Evolutionary conservation across 2,797 vertebrate species (phyloP), one percentile per base, ranked within the genome.

Genomic region (Rhinella marina): DNA sequence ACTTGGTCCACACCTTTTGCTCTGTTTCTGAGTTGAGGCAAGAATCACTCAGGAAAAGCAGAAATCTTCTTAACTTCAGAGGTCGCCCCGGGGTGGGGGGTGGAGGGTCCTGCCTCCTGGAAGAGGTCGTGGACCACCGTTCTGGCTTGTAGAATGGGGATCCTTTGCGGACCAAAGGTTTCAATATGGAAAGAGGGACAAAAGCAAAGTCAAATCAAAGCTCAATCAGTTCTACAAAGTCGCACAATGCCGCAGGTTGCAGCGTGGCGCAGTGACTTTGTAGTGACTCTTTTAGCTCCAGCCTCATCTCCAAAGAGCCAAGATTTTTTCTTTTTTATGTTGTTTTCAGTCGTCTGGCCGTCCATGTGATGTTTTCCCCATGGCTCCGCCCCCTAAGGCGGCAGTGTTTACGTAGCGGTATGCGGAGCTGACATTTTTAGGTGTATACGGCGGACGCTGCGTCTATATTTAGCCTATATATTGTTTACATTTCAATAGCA

Each of bases 401-500:
- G 21, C 21, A 1, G 23, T 50, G 41, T 52, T n/a, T 52, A n/a
- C 23, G 11, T n/a, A 50, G 16, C 4, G 54, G 59, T 57, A 79
- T 21, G 16, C 59, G 56, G 48, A 29, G 29, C 1, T 72, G 52
- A 84, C 66, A 9, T 72, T 72, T 72, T 70, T 72, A 8, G 27
- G 12, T 32, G 64, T n/a, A 23, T 73, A 29, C 75, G 56, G 13
- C 72, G 25, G 11, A 29, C 25, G 21, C 19, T 27, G 23, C 16
- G 41, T 84, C 82, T 75, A 84, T 75, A 48, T 84, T 75, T 84
- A 84, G 41, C 68, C 14, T 84, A 21, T 48, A 61, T 57, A 84
- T 84, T 84, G 82, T 84, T 75, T 84, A 84, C 32, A 75, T 84
- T 59, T 84, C 52, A 41, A 84, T 84, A 84, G 82, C 13, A 29